Base-by-base conservation (phyloP, 2,888 invertebrate species). In the Julus scanicus region DNA sequence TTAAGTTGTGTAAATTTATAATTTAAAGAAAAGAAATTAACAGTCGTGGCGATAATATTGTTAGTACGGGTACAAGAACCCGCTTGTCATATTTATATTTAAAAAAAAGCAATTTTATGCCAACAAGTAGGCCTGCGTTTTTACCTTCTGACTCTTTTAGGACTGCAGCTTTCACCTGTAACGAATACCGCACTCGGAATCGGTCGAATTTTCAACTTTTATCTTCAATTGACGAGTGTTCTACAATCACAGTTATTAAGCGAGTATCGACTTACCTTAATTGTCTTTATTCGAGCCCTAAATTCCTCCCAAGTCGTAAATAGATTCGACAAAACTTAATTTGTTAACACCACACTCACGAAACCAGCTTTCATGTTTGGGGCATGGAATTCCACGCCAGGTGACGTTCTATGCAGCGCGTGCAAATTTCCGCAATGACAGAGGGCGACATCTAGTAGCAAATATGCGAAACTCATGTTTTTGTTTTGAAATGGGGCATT, bases 381-480 rank as follows among this genome's bases (percentile, higher is more conserved):
- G 37, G 29, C 80, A 37, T 80, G 80, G 80, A 80, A 80, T 80
- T 80, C 37, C 37, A 80, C 80, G 80, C 80, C 80, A 80, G 80
- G 80, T 80, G 80, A 80, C 80, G 80, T 80, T 37, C 37, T 37
- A 15, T 11, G 80, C 80, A 13, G 80, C 80, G 29, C 13, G 15
- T 3, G 80, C 37, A 6, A 37, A 37, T 4, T 53, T 53, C 80
- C 37, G 80, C 80, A 29, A 80, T 80, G 11, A 37, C 80, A 2
- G 13, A 2, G 2, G 9, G 80, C 80, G 80, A 80, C 80, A 80
- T 80, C 80, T 80, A 80, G 80, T 80, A 37, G 9, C 37, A 80
- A 80, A 80, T 80, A 80, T 80, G 11, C 11, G 37, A 29, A 80
- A 71, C 71, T 6, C 2, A 8, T 17, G 37, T 2, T 80, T 63